These are phyloP conservation scores for Arion vulgaris DNA, from an alignment of 1,140 invertebrate genomes.

Conservation along the genomic window DNA sequence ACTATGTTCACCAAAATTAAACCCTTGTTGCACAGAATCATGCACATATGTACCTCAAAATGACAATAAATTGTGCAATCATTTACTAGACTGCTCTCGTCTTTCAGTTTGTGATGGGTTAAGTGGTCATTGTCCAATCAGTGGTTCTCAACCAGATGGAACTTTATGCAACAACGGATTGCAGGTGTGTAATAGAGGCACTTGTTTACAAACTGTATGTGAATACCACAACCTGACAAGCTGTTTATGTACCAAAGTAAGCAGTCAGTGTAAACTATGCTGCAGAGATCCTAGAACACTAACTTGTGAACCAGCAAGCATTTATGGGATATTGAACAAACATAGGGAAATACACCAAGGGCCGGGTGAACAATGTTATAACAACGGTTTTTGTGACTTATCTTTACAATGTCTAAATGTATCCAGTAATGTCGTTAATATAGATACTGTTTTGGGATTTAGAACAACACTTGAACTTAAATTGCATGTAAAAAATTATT, in stretches of 20 bases:
- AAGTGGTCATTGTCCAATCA: conserved; percentile 46
- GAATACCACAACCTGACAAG: conserved; percentile 34
- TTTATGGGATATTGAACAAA: not conserved
- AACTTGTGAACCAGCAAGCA: not conserved
- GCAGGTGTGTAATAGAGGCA: conserved; percentile 48
- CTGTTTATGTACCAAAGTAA: conserved; percentile 47
- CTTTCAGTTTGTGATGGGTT: conserved; percentile 50
- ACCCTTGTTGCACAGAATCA: conserved; percentile 49
- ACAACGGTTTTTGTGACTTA: conserved; percentile 1
- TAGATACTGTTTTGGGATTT: not conserved
- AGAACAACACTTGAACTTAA: not conserved
- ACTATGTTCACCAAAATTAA: conserved; percentile 51
- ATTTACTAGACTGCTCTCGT: conserved; percentile 44
- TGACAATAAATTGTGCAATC: conserved; percentile 43
- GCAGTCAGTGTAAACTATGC: conserved; percentile 46
- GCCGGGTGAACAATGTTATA: not conserved
- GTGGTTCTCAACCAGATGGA: conserved; percentile 38
- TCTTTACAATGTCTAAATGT: not conserved
- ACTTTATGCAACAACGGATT: conserved; percentile 48
- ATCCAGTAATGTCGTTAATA: not conserved
- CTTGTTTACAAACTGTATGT: conserved; percentile 52
- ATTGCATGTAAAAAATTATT: conserved; percentile 15
- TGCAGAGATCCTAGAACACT: conserved; percentile 16
- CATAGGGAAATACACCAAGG: not conserved
- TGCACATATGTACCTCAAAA: conserved; percentile 42